Conservation (phyloP, 1,140 invertebrate genomes). For the Achroia grisella region DNA sequence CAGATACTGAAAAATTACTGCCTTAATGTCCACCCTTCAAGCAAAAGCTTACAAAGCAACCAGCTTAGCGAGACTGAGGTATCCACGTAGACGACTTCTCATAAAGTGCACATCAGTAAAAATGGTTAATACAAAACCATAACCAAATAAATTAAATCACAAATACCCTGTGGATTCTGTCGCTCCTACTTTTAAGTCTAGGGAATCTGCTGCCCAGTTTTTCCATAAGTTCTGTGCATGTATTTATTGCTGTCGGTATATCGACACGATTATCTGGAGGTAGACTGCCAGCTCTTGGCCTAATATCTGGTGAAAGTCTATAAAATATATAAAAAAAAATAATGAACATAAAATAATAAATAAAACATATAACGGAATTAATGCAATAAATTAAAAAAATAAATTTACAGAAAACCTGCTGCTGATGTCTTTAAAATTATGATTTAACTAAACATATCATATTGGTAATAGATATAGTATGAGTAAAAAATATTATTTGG, state of each 20-base stretch:
- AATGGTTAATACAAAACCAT: neutral
- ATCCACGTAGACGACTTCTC: too few relatives aligned
- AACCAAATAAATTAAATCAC: neutral
- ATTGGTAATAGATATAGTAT: too few relatives aligned
- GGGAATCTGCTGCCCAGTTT: constrained; percentile 71
- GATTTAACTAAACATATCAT: too few relatives aligned
- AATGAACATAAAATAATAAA: constrained; percentile 3
- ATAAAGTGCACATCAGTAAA: too few relatives aligned
- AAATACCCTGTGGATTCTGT: constrained; percentile 76
- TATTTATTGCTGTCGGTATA: constrained; percentile 26
- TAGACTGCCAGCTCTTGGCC: constrained; percentile 44
- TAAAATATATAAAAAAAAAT: constrained; percentile 6
- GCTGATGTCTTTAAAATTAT: too few relatives aligned
- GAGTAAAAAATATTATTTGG: too few relatives aligned
- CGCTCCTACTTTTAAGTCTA: constrained; percentile 73
- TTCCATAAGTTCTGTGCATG: constrained; percentile 73
- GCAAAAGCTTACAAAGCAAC: too few relatives aligned
- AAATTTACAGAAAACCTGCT: too few relatives aligned
- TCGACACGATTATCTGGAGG: constrained; percentile 27
- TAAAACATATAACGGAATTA: neutral
- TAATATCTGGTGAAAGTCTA: constrained; percentile 32
- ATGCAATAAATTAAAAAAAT: too few relatives aligned
- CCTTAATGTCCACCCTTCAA: too few relatives aligned
- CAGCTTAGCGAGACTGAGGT: too few relatives aligned
- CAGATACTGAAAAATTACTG: too few relatives aligned